phyloP scores from a whole-genome alignment of 2,113 vertebrate species.

The Pseudorasbora parva region DNA sequence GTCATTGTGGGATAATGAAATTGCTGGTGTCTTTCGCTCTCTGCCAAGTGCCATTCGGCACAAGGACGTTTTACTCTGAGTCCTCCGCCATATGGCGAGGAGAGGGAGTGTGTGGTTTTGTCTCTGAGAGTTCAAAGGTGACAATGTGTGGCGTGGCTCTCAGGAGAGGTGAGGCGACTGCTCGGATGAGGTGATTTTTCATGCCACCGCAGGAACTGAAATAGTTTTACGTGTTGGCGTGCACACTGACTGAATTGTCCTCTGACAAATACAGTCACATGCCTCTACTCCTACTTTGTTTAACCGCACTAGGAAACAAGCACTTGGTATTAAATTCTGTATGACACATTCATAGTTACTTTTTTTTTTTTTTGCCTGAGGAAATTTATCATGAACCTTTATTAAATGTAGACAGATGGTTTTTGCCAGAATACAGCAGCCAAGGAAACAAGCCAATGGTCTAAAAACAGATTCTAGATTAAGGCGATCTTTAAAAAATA shows the following conservation, averaged over 20 bases:
- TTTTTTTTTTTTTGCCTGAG: background rate
- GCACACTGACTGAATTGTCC: background rate
- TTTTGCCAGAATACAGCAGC: background rate
- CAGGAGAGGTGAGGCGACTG: slow-evolving; percentile 46
- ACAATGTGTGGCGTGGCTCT: slow-evolving; percentile 55
- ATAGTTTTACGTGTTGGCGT: background rate
- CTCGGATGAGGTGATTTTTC: slow-evolving; percentile 42
- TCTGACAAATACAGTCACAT: background rate
- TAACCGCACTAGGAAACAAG: background rate
- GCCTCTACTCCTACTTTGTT: slow-evolving; percentile 14
- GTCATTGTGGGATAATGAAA: slow-evolving; percentile 85
- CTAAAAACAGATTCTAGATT: background rate
- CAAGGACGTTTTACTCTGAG: slow-evolving; percentile 68
- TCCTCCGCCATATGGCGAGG: slow-evolving; percentile 52
- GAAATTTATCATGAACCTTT: background rate
- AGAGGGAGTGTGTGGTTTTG: slow-evolving; percentile 49
- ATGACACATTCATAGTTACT: background rate
- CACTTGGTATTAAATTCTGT: background rate
- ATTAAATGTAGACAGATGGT: background rate
- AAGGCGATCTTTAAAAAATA: background rate
- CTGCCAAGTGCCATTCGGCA: slow-evolving; percentile 75
- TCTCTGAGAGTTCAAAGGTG: slow-evolving; percentile 68
- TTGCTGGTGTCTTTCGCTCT: slow-evolving; percentile 78
- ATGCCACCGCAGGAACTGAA: slow-evolving; percentile 38
- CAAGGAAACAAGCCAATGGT: background rate